phyloP scores from a whole-genome alignment of 2,797 vertebrate species.

The Pseudomugil gertrudae region DNA sequence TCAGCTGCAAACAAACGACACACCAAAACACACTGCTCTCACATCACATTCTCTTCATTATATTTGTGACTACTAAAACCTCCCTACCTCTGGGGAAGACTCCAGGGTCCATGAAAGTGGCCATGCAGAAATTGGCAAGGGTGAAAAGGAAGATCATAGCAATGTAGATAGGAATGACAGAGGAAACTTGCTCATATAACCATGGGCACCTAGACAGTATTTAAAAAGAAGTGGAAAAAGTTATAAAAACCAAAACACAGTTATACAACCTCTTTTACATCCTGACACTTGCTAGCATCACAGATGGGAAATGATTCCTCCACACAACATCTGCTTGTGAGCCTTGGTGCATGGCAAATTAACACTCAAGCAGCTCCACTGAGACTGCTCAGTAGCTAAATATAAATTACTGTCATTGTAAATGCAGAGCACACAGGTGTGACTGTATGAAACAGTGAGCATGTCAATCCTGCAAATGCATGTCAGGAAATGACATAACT shows the following conservation, averaged over 20 bases:
- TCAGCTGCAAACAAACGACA: conserved; percentile 82
- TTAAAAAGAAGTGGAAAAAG: neutral
- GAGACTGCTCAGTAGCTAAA: conserved; percentile 21
- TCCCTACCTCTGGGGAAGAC: conserved; percentile 94
- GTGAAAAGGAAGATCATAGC: conserved; percentile 94
- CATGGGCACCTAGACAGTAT: conserved; percentile 88
- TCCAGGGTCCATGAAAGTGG: conserved; percentile 98
- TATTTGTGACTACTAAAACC: neutral
- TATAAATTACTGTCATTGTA: conserved; percentile 20
- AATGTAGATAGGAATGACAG: conserved; percentile 90
- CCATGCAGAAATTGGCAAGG: conserved; percentile 98
- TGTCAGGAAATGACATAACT: neutral
- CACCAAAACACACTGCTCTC: neutral
- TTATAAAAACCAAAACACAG: neutral
- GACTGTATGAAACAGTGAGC: conserved; percentile 1
- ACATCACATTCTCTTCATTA: neutral
- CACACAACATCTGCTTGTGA: conserved; percentile 19
- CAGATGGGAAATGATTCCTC: neutral
- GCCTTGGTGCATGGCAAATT: conserved; percentile 16
- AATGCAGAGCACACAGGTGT: conserved; percentile 21
- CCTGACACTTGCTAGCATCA: conserved; percentile 2
- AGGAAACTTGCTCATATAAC: conserved; percentile 89
- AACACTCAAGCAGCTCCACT: neutral
- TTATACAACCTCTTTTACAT: neutral
- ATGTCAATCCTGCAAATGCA: conserved; percentile 10